Percentiles rank a stretch among this genome's conserved stretches.
phyloP scores from a whole-genome alignment of 2,888 invertebrate species.

The Orthosia cruda region DNA sequence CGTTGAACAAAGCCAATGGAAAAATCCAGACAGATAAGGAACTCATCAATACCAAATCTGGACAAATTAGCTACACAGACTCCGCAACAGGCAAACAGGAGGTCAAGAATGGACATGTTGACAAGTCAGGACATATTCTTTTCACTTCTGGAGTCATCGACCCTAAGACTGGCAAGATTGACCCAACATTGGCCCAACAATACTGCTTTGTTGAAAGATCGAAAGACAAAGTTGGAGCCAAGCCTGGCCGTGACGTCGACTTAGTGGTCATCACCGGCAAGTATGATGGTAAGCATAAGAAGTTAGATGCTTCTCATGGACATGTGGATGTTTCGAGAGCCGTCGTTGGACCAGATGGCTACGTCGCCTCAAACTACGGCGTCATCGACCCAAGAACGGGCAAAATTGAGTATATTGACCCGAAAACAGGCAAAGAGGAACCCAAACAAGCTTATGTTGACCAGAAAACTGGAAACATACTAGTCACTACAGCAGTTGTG shows the following conservation, averaged over 20 bases:
- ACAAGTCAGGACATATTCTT: constrained; percentile 93
- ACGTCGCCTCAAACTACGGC: constrained; percentile 93
- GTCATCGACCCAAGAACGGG: constrained; percentile 93
- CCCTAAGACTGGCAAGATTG: constrained; percentile 93
- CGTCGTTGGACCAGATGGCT: constrained; percentile 91
- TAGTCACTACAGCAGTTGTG: constrained; percentile 92
- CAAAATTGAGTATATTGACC: constrained; percentile 92
- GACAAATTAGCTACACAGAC: constrained; percentile 92
- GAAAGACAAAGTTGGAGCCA: constrained; percentile 88
- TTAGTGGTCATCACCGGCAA: constrained; percentile 92
- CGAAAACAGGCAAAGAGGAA: constrained; percentile 93
- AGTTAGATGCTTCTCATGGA: constrained; percentile 87
- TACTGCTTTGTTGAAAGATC: constrained; percentile 93
- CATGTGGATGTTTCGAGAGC: constrained; percentile 92
- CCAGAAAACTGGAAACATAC: constrained; percentile 93
- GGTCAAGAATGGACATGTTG: constrained; percentile 93
- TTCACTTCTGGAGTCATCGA: constrained; percentile 93
- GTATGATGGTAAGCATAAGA: constrained; percentile 92
- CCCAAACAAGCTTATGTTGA: constrained; percentile 94
- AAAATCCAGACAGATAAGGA: constrained; percentile 93
- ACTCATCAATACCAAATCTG: constrained; percentile 93
- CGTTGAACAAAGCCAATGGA: constrained; percentile 91
- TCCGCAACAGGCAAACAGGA: constrained; percentile 93
- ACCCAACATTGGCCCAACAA: constrained; percentile 93
- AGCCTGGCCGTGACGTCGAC: constrained; percentile 90